These are phyloP conservation scores for Drosophila borealis DNA, from an alignment of 2,888 invertebrate genomes.

Conservation along the genomic window DNA sequence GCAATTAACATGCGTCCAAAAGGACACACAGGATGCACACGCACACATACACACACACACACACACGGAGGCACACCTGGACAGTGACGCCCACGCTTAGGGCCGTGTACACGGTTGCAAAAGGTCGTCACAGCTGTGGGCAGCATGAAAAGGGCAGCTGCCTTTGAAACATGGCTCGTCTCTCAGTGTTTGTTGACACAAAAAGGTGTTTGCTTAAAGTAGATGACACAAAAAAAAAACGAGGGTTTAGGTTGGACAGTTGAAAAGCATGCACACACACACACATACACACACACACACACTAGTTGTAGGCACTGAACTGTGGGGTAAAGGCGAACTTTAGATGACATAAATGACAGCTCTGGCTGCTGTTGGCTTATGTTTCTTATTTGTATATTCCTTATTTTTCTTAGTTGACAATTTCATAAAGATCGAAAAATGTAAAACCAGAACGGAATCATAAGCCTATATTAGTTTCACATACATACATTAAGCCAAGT, in stretches of 20 bases:
- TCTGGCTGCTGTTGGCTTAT: background rate
- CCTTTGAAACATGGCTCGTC: conserved; percentile 29
- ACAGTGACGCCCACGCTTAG: conserved; percentile 20
- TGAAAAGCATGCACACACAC: conserved; percentile 6
- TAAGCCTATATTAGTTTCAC: no score
- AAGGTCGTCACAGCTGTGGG: conserved; percentile 65
- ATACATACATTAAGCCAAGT: no score
- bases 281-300: background rate
- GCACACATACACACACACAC: conserved; percentile 6
- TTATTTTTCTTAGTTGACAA: no score
- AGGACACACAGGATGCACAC: conserved; percentile 25
- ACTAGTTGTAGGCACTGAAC: background rate
- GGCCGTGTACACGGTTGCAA: conserved; percentile 31
- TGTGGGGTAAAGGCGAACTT: background rate
- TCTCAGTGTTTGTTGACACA: conserved; percentile 46
- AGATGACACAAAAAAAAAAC: conserved; percentile 32
- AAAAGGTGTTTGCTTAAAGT: conserved; percentile 66
- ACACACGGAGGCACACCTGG: conserved; percentile 18
- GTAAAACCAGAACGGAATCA: no score
- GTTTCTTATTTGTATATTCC: no score
- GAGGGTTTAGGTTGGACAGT: conserved; percentile 20
- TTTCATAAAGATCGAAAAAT: no score
- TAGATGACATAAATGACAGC: background rate
- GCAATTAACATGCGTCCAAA: conserved; percentile 54
- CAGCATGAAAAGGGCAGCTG: conserved; percentile 64